These are phyloP conservation scores for Pterocles gutturalis DNA, from an alignment of 2,113 vertebrate genomes.

Conservation along the genomic window DNA sequence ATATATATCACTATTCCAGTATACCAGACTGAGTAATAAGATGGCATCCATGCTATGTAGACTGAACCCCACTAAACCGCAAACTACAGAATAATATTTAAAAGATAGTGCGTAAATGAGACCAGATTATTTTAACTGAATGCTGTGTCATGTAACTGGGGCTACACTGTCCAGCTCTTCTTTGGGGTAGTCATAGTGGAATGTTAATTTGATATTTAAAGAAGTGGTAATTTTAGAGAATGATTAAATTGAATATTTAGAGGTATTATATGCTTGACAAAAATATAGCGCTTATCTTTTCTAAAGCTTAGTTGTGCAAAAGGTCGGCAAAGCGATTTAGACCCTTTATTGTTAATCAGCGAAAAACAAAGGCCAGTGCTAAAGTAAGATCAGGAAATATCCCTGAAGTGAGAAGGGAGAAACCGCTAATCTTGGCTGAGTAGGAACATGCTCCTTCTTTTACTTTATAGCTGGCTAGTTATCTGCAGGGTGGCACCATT, in stretches of 20 bases:
- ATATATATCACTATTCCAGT: neutral
- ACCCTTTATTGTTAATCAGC: conserved; percentile 4
- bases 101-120: neutral
- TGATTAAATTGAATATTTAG: neutral
- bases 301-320: conserved; percentile 29
- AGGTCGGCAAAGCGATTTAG: conserved; percentile 41
- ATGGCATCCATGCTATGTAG: neutral
- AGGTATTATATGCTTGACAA: neutral
- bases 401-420: conserved; percentile 35
- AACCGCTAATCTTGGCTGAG: neutral
- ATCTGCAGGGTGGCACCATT: conserved; percentile 40
- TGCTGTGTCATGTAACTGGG: neutral
- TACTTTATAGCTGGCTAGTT: conserved; percentile 10
- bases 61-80: neutral
- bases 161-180: neutral
- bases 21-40: neutral
- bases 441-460: neutral
- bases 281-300: conserved; percentile 10
- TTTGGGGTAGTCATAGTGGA: neutral
- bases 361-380: conserved; percentile 54
- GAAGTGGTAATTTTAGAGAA: neutral
- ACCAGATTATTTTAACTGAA: neutral
- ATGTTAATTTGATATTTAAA: neutral
- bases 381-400: conserved; percentile 57
- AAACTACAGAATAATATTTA: neutral